A percentile compares a stretch with the other conserved stretches of the same genome.
Evolutionary conservation across 2,888 invertebrate genomes (phyloP).

Genomic region (Anthoptus insignis): DNA sequence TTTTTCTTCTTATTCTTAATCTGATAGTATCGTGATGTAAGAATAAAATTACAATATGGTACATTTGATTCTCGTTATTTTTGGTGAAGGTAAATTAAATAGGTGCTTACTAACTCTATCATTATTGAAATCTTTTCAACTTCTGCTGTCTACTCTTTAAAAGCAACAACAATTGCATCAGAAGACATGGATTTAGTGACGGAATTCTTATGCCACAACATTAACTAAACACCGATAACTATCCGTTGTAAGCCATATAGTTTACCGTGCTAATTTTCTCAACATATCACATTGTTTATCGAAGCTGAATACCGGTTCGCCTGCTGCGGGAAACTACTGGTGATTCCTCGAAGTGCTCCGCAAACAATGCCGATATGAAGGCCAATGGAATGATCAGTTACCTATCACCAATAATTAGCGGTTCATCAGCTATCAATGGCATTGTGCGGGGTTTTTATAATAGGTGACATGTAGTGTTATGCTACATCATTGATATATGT

Average conservation of each 20-base stretch:
- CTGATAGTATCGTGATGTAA: too few relatives aligned
- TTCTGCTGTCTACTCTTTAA: too few relatives aligned
- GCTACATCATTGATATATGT: not conserved
- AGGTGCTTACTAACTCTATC: too few relatives aligned
- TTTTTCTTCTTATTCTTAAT: too few relatives aligned
- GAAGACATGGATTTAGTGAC: too few relatives aligned
- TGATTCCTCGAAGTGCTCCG: constrained; percentile 57
- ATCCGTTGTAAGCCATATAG: constrained; percentile 9
- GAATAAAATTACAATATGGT: too few relatives aligned
- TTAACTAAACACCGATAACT: too few relatives aligned
- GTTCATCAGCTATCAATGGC: constrained; percentile 28
- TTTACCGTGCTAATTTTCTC: constrained; percentile 27
- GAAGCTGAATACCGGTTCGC: constrained; percentile 52
- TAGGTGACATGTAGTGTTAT: constrained; percentile 7
- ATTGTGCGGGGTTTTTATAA: constrained; percentile 18
- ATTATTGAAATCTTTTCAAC: too few relatives aligned
- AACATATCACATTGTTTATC: constrained; percentile 53
- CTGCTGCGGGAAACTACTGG: constrained; percentile 59
- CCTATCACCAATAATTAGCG: constrained; percentile 57
- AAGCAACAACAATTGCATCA: too few relatives aligned
- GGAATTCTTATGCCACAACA: too few relatives aligned
- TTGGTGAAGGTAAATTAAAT: too few relatives aligned
- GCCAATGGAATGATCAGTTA: constrained; percentile 67
- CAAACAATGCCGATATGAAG: constrained; percentile 61
- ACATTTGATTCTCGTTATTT: too few relatives aligned